These are phyloP conservation scores for Pristionchus maxplancki DNA, from an alignment of 2,888 invertebrate species.

Conservation along the genomic window DNA sequence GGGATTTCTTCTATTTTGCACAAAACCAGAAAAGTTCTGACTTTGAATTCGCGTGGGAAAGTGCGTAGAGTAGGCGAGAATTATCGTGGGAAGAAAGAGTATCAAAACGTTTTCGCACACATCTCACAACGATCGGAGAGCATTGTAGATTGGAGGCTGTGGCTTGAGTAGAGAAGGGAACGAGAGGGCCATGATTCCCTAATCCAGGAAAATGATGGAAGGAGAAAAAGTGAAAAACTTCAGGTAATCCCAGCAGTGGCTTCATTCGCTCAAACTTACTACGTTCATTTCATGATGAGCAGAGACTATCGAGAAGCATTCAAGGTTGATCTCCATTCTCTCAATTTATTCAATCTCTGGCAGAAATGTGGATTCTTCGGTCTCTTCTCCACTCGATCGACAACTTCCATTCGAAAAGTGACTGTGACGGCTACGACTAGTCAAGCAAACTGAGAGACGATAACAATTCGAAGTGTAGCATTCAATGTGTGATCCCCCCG, in stretches of 20 bases:
- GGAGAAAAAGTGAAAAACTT: too few relatives aligned
- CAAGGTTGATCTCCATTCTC: neutral
- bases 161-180: neutral
- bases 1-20: neutral
- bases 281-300: slow-evolving; percentile 40
- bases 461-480: neutral
- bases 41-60: neutral
- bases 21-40: neutral
- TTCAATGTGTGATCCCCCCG: neutral
- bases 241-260: slow-evolving; percentile 30
- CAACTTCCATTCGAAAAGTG: neutral
- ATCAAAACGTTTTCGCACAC: too few relatives aligned
- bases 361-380: slow-evolving; percentile 29
- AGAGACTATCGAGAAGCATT: slow-evolving; percentile 44
- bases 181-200: too few relatives aligned
- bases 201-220: too few relatives aligned
- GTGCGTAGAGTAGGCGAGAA: neutral
- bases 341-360: neutral
- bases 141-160: neutral
- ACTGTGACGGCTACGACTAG: neutral
- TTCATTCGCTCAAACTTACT: slow-evolving; percentile 36
- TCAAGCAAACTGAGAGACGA: neutral
- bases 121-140: neutral
- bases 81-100: neutral
- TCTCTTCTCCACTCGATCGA: neutral